Percentiles rank a stretch among this genome's conserved stretches.
Evolutionary conservation across 2,888 invertebrate species (phyloP).

Genomic region (Hipparchia semele): DNA sequence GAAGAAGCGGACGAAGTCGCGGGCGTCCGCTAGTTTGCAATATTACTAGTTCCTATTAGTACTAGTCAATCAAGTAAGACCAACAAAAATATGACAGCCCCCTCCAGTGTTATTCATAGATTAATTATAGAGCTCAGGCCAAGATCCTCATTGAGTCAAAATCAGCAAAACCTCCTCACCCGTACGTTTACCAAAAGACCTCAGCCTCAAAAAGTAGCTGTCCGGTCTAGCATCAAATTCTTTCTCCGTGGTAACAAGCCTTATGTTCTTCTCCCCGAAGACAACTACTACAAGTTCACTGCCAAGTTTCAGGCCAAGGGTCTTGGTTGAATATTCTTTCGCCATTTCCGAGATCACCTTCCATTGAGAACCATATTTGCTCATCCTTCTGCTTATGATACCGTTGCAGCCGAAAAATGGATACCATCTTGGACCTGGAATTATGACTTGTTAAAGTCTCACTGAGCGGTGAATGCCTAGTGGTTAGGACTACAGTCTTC

Average conservation of each 20-base stretch:
- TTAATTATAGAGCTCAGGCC: too few relatives aligned
- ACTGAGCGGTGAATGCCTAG: too few relatives aligned
- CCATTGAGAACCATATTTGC: slow-evolving; percentile 75
- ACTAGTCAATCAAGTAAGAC: too few relatives aligned
- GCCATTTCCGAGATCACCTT: slow-evolving; percentile 84
- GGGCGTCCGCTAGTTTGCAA: too few relatives aligned
- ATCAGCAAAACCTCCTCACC: slow-evolving; percentile 69
- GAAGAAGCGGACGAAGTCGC: too few relatives aligned
- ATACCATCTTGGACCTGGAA: slow-evolving; percentile 73
- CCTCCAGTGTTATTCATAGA: too few relatives aligned
- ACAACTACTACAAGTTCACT: slow-evolving; percentile 84
- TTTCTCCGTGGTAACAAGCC: slow-evolving; percentile 83
- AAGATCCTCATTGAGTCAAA: too few relatives aligned
- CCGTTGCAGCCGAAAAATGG: slow-evolving; percentile 66
- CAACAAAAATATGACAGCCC: too few relatives aligned
- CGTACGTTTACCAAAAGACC: slow-evolving; percentile 85
- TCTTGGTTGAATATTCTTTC: slow-evolving; percentile 82
- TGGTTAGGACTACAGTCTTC: too few relatives aligned
- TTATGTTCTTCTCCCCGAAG: slow-evolving; percentile 84
- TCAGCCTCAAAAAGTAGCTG: slow-evolving; percentile 86
- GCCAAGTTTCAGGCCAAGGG: slow-evolving; percentile 87
- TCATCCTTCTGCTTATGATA: slow-evolving; percentile 53
- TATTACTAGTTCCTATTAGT: too few relatives aligned
- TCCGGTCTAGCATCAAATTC: slow-evolving; percentile 88
- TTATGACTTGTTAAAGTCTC: not conserved